phyloP scores from a whole-genome alignment of 1,140 invertebrate species.

The Wasmannia auropunctata region DNA sequence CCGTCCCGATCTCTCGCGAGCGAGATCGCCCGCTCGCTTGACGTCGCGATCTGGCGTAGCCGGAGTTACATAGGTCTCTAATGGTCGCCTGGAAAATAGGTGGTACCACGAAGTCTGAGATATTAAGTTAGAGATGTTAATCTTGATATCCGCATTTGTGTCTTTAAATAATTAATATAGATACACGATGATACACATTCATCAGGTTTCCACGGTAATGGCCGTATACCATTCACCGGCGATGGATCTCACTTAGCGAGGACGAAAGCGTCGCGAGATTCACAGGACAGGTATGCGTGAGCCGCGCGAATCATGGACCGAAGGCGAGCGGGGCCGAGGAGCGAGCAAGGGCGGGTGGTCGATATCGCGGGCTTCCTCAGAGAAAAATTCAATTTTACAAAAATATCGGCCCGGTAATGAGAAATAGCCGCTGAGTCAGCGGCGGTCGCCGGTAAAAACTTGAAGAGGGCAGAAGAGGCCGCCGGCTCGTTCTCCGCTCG shows the following conservation, averaged over 20 bases:
- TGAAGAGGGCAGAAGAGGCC: slow-evolving; percentile 65
- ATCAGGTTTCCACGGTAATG: slow-evolving; percentile 8
- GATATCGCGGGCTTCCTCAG: slow-evolving; percentile 71
- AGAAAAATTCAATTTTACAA: slow-evolving; percentile 79
- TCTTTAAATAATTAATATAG: no score
- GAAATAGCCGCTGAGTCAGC: slow-evolving; percentile 76
- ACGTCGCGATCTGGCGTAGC: not conserved
- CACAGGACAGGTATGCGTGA: slow-evolving; percentile 9
- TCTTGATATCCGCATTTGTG: no score
- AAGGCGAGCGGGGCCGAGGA: slow-evolving; percentile 34
- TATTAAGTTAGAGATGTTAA: no score
- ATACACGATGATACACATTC: not conserved
- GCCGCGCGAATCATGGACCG: not conserved
- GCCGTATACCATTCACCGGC: not conserved
- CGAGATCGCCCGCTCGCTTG: not conserved
- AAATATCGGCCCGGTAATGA: slow-evolving; percentile 77
- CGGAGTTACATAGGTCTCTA: not conserved
- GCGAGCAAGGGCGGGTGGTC: slow-evolving; percentile 31
- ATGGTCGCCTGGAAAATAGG: not conserved
- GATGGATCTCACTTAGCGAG: slow-evolving; percentile 20
- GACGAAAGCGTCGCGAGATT: slow-evolving; percentile 5
- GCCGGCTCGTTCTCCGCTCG: slow-evolving; percentile 61
- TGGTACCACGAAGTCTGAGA: no score
- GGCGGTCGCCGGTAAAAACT: slow-evolving; percentile 70
- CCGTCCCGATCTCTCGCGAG: not conserved